Base-by-base conservation (phyloP, 2,888 invertebrate species). In the Caradrina kadenii region DNA sequence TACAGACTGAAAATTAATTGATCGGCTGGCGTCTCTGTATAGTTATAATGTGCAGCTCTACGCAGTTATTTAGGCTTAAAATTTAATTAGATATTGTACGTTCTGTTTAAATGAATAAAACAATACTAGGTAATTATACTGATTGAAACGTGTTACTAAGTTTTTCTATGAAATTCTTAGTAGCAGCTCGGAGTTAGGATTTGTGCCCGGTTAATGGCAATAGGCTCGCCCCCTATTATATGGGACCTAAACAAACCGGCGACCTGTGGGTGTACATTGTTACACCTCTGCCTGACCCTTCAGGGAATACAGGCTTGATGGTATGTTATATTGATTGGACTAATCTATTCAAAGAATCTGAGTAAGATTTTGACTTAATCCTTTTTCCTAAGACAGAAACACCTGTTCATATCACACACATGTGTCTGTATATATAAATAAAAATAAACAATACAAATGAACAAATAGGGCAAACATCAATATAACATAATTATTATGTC, bases 301-400 rank as follows among this genome's bases (percentile, higher is more conserved):
- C n/a, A n/a, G n/a, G n/a, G n/a, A n/a, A n/a, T n/a, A n/a, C n/a
- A n/a, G n/a, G n/a, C n/a, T n/a, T n/a, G n/a, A n/a, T n/a, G n/a
- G n/a, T n/a, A n/a, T n/a, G n/a, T n/a, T n/a, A n/a, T n/a, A n/a
- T n/a, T n/a, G n/a, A n/a, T n/a, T n/a, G 17, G 35, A 42, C 15
- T 61, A 79, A 79, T 69, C 73, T 71, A 68, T 76, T 55, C 70
- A 70, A 77, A 76, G 53, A 69, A 17, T 64, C 45, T 19, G 42
- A 59, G 10, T 62, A 49, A 6, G 39, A 42, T 56, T 80, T 62
- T 67, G 66, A 81, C 69, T 69, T 26, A 54, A 62, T 59, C 50
- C 4, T 45, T 55, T 59, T 64, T 58, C 45, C 17, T 49, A 54
- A 39, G 39, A 39, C 2, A 53, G 53, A 61, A 73, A 77, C 74